Evolutionary conservation across 2,888 invertebrate species (phyloP).

Genomic region (Ypsolopha scabrella): DNA sequence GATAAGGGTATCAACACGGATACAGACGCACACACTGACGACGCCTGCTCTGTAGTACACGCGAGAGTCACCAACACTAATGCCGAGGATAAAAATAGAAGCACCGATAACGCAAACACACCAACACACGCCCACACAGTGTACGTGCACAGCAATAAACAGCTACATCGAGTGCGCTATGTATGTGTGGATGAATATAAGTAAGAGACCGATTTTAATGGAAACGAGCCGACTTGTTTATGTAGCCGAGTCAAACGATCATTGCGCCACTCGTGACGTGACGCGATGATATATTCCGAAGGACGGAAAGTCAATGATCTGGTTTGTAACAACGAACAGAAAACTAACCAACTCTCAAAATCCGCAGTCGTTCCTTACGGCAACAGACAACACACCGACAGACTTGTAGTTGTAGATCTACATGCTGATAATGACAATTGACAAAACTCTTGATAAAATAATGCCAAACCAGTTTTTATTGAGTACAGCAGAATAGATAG

Average conservation of each 20-base stretch:
- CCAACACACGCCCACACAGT: constrained; percentile 63
- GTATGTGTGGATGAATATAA: constrained; percentile 34
- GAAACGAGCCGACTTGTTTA: constrained; percentile 45
- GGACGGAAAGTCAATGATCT: constrained; percentile 9
- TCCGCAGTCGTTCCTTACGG: no score
- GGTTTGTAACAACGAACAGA: background rate
- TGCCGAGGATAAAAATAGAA: constrained; percentile 46
- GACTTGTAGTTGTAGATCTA: background rate
- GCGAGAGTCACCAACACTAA: constrained; percentile 25
- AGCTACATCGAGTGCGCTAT: constrained; percentile 35
- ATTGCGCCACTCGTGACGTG: constrained; percentile 10
- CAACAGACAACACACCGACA: background rate
- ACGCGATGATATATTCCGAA: constrained; percentile 6
- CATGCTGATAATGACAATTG: background rate
- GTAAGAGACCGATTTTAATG: constrained; percentile 56
- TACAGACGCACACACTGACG: constrained; percentile 36
- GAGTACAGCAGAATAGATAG: no score
- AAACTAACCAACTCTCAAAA: constrained; percentile 6
- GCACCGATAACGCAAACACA: constrained; percentile 64
- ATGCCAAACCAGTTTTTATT: no score
- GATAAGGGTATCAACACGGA: constrained; percentile 44
- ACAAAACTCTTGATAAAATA: no score
- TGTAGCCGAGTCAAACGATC: constrained; percentile 23
- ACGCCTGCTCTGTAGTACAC: background rate
- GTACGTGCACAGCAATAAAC: constrained; percentile 65